A percentile compares a stretch with the other conserved stretches of the same genome.
Evolutionary conservation across 2,113 vertebrate genomes (phyloP).

Genomic region (Platichthys flesus): DNA sequence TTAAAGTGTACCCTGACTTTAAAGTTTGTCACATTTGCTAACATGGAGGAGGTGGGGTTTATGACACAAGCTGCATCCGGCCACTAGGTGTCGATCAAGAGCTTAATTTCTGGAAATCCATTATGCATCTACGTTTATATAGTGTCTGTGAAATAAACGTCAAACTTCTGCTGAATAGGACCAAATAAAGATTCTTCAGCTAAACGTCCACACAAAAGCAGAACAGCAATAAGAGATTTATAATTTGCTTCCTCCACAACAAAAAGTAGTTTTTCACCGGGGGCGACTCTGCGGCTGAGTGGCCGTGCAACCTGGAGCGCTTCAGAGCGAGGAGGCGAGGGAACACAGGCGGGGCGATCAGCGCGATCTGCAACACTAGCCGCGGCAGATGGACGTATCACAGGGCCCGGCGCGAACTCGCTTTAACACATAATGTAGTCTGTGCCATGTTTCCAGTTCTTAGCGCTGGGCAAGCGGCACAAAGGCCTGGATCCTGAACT

Average conservation of each 20-base stretch:
- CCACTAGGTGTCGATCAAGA: too few species aligned
- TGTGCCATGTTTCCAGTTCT: conserved; percentile 58
- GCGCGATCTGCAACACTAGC: conserved; percentile 60
- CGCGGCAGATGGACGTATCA: conserved; percentile 68
- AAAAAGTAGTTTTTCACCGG: conserved; percentile 28
- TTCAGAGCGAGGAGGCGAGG: conserved; percentile 32
- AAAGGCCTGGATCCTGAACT: conserved; percentile 67
- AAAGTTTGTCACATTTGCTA: too few species aligned
- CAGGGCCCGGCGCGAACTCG: conserved; percentile 53
- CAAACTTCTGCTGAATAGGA: too few species aligned
- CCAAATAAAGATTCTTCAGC: too few species aligned
- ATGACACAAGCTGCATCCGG: too few species aligned
- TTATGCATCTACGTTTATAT: too few species aligned
- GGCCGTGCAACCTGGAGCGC: conserved; percentile 46
- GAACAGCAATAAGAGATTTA: neutral
- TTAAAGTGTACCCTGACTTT: too few species aligned
- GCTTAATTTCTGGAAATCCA: too few species aligned
- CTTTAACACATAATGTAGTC: conserved; percentile 56
- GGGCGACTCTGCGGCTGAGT: conserved; percentile 29
- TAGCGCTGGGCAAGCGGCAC: conserved; percentile 41
- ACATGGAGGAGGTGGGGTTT: too few species aligned
- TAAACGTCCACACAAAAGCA: neutral
- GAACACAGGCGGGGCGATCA: conserved; percentile 35
- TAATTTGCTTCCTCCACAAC: neutral
- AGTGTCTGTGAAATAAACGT: too few species aligned